Conservation (phyloP, 2,113 vertebrate genomes). For the Psephotus haematonotus region DNA sequence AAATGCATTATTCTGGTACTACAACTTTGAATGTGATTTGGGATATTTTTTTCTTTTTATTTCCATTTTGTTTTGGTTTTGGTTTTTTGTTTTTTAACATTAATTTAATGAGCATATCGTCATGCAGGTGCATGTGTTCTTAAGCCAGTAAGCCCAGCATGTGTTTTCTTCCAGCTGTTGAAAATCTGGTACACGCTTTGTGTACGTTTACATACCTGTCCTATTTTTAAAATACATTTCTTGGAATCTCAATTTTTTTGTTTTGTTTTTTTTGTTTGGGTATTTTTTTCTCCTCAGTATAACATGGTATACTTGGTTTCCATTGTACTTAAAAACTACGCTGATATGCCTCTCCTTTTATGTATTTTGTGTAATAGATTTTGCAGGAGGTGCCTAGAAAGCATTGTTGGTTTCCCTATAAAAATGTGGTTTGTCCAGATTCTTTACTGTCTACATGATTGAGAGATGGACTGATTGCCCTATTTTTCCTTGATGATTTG, state of each 20-base stretch:
- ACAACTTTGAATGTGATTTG: slow-evolving; percentile 61
- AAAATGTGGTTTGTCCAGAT: slow-evolving; percentile 77
- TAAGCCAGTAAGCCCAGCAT: slow-evolving; percentile 69
- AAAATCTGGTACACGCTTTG: background rate
- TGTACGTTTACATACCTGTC: background rate
- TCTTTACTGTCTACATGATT: slow-evolving; percentile 80
- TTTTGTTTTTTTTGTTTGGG: background rate
- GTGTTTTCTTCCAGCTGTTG: slow-evolving; percentile 27
- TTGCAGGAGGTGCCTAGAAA: slow-evolving; percentile 74
- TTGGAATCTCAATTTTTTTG: background rate
- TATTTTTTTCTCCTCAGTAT: background rate
- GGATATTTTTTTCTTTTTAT: background rate
- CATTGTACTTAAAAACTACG: slow-evolving; percentile 46
- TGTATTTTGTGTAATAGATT: slow-evolving; percentile 71
- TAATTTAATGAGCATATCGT: background rate
- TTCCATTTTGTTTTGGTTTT: too few relatives aligned
- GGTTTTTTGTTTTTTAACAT: background rate
- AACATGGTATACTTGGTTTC: slow-evolving; percentile 16
- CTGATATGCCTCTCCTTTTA: slow-evolving; percentile 62
- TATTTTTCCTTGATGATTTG: slow-evolving; percentile 79
- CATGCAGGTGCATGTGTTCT: slow-evolving; percentile 51
- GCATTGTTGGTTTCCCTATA: slow-evolving; percentile 73
- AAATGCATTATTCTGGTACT: slow-evolving; percentile 78
- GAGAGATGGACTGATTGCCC: slow-evolving; percentile 72
- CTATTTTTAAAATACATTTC: slow-evolving; percentile 20